A percentile compares a stretch with the other conserved stretches of the same genome.
phyloP scores from a whole-genome alignment of 2,113 vertebrate species.

The Lycaon pictus region DNA sequence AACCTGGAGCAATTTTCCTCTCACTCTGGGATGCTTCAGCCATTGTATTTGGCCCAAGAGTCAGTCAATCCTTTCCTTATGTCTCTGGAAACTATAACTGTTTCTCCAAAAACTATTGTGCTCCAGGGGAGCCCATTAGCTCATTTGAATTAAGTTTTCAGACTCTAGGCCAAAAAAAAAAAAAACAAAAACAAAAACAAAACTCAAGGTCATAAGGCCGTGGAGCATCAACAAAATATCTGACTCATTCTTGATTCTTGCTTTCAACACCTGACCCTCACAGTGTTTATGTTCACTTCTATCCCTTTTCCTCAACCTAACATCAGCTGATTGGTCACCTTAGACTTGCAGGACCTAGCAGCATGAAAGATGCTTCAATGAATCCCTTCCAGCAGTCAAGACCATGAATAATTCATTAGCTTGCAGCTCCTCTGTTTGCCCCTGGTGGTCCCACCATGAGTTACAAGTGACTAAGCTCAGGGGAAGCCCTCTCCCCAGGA shows the following conservation, averaged over 20 bases:
- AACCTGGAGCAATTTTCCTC: slow-evolving; percentile 16
- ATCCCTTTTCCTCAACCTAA: not conserved
- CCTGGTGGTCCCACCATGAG: slow-evolving; percentile 73
- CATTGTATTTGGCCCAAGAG: slow-evolving; percentile 10
- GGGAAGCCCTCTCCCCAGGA: slow-evolving; percentile 76
- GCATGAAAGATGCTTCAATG: slow-evolving; percentile 67
- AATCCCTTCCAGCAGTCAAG: slow-evolving; percentile 57
- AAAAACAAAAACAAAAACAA: no score
- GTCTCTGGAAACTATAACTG: not conserved
- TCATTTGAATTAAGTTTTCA: slow-evolving; percentile 62
- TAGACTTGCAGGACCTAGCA: slow-evolving; percentile 54
- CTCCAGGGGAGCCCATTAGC: slow-evolving; percentile 40
- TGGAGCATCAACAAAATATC: not conserved
- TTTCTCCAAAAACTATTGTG: slow-evolving; percentile 55
- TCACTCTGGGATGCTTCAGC: not conserved
- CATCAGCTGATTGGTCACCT: not conserved
- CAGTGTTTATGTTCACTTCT: not conserved
- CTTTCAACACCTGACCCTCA: not conserved
- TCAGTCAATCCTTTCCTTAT: slow-evolving; percentile 55
- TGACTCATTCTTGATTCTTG: slow-evolving; percentile 17
- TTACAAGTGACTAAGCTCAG: slow-evolving; percentile 81
- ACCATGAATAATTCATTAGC: slow-evolving; percentile 81
- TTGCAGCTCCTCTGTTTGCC: slow-evolving; percentile 52
- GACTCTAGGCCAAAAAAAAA: not conserved
- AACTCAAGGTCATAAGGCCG: slow-evolving; percentile 33